Evolutionary conservation across 2,797 vertebrate species (phyloP).

Genomic region (Cyclopterus lumpus): DNA sequence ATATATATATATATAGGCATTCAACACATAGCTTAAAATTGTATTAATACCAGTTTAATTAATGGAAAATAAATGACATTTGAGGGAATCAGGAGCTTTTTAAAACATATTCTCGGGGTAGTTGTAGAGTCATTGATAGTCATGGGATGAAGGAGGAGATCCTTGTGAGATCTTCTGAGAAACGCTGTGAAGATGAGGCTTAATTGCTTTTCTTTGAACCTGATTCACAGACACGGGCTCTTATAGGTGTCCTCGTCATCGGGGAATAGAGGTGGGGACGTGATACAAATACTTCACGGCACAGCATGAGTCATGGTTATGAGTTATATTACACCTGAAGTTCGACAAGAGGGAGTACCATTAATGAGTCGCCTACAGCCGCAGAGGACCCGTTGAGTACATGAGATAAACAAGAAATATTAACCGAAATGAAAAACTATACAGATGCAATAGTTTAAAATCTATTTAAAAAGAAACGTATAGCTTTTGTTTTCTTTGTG

Average conservation of each 20-base stretch:
- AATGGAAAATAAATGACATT: not conserved
- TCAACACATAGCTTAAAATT: not conserved
- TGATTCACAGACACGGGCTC: constrained; percentile 38
- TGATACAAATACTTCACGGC: constrained; percentile 43
- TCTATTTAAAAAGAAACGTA: not conserved
- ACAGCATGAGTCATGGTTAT: constrained; percentile 47
- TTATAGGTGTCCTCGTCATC: constrained; percentile 40
- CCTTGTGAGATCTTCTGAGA: constrained; percentile 47
- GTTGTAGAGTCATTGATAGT: constrained; percentile 36
- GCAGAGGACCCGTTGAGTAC: constrained; percentile 7
- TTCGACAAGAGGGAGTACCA: constrained; percentile 30
- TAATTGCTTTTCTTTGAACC: constrained; percentile 67
- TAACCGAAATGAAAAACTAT: not conserved
- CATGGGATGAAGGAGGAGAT: constrained; percentile 27
- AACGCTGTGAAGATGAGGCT: constrained; percentile 37
- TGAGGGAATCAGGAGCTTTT: constrained; percentile 3
- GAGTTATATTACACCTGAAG: constrained; percentile 33
- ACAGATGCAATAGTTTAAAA: constrained; percentile 4
- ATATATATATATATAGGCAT: not conserved
- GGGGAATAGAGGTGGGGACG: constrained; percentile 36
- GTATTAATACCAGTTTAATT: not conserved
- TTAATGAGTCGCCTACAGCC: constrained; percentile 34
- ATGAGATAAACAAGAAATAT: constrained; percentile 24
- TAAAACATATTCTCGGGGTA: constrained; percentile 17
- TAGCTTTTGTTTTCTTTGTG: constrained; percentile 5